A percentile compares a stretch with the other conserved stretches of the same genome.
Conservation (phyloP, 2,113 vertebrate species). For the Bubalus kerabau region DNA sequence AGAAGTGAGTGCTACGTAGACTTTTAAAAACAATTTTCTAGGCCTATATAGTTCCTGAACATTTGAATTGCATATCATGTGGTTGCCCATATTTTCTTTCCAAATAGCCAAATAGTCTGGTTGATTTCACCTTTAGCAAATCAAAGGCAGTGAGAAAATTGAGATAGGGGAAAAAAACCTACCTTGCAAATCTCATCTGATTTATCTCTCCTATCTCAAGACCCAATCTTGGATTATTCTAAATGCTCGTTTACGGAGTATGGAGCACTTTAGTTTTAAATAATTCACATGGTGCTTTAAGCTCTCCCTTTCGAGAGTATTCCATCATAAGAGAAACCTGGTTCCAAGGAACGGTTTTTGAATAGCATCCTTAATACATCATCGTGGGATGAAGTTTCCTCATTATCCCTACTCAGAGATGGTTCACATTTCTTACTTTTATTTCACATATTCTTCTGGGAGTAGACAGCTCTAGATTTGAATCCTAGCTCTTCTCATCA, state of each 20-base stretch:
- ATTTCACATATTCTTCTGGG: neutral
- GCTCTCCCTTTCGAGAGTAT: neutral
- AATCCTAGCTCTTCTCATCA: neutral
- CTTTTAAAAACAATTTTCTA: neutral
- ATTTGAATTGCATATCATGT: neutral
- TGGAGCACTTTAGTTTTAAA: constrained; percentile 8
- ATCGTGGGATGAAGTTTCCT: constrained; percentile 20
- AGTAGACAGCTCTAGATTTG: neutral
- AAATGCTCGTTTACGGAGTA: constrained; percentile 27
- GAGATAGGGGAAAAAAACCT: neutral
- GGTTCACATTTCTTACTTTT: constrained; percentile 22
- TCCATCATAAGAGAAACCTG: neutral
- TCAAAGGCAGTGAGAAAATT: neutral
- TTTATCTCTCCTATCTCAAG: constrained; percentile 11
- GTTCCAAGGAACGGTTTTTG: constrained; percentile 26
- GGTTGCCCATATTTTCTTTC: neutral
- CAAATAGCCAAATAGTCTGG: neutral
- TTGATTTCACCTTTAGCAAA: constrained; percentile 28
- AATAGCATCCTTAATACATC: constrained; percentile 45
- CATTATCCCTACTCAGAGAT: constrained; percentile 14
- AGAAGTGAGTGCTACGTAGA: neutral
- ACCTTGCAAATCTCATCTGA: neutral
- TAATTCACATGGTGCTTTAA: constrained; percentile 43
- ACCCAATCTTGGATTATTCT: neutral
- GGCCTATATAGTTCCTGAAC: neutral